phyloP scores from a whole-genome alignment of 2,888 invertebrate species.

The Ariolimax columbianus region DNA sequence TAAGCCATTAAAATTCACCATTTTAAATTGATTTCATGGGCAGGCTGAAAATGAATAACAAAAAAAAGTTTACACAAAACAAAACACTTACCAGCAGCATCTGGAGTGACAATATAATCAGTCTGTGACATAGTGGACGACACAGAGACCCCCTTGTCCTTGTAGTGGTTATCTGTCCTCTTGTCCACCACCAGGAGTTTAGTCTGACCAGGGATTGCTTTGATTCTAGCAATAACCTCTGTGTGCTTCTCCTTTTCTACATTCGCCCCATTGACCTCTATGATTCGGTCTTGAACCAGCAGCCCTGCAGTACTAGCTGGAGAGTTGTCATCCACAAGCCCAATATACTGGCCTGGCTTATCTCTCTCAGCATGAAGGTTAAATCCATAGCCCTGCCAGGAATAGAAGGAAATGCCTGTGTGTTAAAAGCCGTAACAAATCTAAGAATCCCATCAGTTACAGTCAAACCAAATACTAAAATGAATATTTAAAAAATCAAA shows the following conservation, averaged over 20 bases:
- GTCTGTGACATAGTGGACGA: conserved; percentile 61
- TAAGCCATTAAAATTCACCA: neutral
- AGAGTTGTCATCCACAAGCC: conserved; percentile 88
- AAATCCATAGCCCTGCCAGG: conserved; percentile 93
- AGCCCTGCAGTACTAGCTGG: conserved; percentile 83
- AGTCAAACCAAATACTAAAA: too few species aligned
- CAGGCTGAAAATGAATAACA: neutral
- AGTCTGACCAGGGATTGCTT: conserved; percentile 89
- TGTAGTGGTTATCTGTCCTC: conserved; percentile 86
- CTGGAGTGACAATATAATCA: conserved; percentile 34
- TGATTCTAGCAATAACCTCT: conserved; percentile 93
- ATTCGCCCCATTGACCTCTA: conserved; percentile 90
- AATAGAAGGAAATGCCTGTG: neutral
- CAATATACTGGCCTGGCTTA: conserved; percentile 96
- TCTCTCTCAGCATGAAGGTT: conserved; percentile 98
- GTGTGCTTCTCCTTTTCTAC: conserved; percentile 92
- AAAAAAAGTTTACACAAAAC: neutral
- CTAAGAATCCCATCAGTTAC: too few species aligned
- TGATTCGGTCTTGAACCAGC: conserved; percentile 88
- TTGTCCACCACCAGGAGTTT: conserved; percentile 90
- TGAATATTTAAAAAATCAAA: too few species aligned
- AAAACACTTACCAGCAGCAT: conserved; percentile 37
- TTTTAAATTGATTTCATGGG: neutral
- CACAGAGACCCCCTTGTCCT: conserved; percentile 80
- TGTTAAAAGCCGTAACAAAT: too few species aligned